phyloP scores from a whole-genome alignment of 1,140 invertebrate genomes.

The Subanguina moxae region DNA sequence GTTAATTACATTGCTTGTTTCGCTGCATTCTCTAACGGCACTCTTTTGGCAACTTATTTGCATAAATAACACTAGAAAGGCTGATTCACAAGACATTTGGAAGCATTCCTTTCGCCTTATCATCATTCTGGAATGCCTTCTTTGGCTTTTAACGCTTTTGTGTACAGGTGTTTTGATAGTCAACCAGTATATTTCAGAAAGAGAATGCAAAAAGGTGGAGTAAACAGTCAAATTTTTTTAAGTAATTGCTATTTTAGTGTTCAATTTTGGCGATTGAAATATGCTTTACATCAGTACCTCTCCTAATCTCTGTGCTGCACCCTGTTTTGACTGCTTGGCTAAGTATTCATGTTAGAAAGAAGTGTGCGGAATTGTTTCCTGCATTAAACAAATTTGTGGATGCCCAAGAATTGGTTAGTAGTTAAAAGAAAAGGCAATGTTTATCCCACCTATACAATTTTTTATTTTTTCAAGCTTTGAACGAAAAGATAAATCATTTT shows the following conservation, averaged over 20 bases:
- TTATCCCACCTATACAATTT: too few relatives aligned
- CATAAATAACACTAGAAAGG: background rate
- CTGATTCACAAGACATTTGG: background rate
- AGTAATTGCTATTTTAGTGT: slow-evolving; percentile 1
- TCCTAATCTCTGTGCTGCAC: background rate
- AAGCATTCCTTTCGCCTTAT: background rate
- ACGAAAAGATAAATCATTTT: too few relatives aligned
- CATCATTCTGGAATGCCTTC: background rate
- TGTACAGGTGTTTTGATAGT: background rate
- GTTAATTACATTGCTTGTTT: background rate
- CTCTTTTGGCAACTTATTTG: slow-evolving; percentile 1
- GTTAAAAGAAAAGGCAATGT: too few relatives aligned
- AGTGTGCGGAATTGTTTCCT: background rate
- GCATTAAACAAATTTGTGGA: background rate
- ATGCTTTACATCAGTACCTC: slow-evolving; percentile 4
- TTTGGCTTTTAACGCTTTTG: background rate
- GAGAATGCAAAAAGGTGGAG: background rate
- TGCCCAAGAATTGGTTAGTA: background rate
- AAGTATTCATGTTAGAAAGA: background rate
- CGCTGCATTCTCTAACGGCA: background rate
- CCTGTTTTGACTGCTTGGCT: background rate
- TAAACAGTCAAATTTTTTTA: background rate
- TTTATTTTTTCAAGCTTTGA: too few relatives aligned
- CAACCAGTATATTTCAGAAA: background rate
- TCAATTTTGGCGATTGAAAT: slow-evolving; percentile 2